phyloP scores from a whole-genome alignment of 1,140 invertebrate genomes.

The Chironomus striatipennis region DNA sequence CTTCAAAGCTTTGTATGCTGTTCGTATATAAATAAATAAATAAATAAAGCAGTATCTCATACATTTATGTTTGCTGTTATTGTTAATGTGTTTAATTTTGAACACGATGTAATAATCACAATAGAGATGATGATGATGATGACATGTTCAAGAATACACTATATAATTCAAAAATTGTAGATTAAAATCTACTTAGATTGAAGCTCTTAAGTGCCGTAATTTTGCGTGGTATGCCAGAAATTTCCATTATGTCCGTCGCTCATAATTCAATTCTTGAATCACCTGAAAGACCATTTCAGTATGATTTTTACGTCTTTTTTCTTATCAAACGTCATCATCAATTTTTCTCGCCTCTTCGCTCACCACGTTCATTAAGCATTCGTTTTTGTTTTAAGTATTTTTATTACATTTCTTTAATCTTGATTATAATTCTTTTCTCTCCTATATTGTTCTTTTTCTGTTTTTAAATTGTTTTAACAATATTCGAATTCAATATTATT shows the following conservation, averaged over 20 bases:
- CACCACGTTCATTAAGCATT: conserved; percentile 12
- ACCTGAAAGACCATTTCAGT: background rate
- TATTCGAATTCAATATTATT: background rate
- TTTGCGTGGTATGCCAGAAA: conserved; percentile 1
- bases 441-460: conserved; percentile 7
- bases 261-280: conserved; percentile 9
- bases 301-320: background rate
- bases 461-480: conserved; percentile 10
- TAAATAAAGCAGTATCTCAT: too few relatives aligned
- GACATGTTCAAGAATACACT: conserved; percentile 16
- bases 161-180: background rate
- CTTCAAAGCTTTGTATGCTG: too few relatives aligned
- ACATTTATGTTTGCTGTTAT: too few relatives aligned
- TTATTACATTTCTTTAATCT: conserved; percentile 15
- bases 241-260: conserved; percentile 11
- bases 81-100: conserved; percentile 14
- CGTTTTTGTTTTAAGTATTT: conserved; percentile 14
- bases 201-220: background rate
- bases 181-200: background rate
- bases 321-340: conserved; percentile 4
- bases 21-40: too few relatives aligned
- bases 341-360: conserved; percentile 11
- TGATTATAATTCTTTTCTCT: conserved; percentile 9
- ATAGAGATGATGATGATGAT: conserved; percentile 12
- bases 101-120: background rate